phyloP scores from a whole-genome alignment of 1,140 invertebrate species.

The Neodiprion pinetum region DNA sequence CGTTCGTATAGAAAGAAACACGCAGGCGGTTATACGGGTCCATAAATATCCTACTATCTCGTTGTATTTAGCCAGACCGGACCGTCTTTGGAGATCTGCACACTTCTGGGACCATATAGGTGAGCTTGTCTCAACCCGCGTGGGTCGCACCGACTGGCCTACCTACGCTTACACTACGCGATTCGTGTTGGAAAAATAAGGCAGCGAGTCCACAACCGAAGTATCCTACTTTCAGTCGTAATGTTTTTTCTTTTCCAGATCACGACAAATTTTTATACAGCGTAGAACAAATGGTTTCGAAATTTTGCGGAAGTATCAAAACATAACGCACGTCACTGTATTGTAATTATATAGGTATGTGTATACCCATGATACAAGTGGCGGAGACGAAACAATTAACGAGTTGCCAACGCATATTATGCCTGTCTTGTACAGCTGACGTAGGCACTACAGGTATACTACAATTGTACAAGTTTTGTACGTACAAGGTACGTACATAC shows the following conservation, averaged over 20 bases:
- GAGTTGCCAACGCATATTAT: not conserved
- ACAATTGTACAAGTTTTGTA: too few relatives aligned
- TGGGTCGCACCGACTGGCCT: slow-evolving; percentile 23
- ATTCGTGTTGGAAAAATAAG: not conserved
- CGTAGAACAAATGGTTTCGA: too few relatives aligned
- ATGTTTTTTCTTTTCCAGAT: too few relatives aligned
- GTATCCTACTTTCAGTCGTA: too few relatives aligned
- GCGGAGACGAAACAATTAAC: too few relatives aligned
- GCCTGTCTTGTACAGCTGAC: not conserved
- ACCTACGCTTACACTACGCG: not conserved
- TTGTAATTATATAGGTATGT: too few relatives aligned
- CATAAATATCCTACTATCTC: not conserved
- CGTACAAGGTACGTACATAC: too few relatives aligned
- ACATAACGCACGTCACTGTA: too few relatives aligned
- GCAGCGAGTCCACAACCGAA: not conserved
- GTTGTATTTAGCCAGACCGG: not conserved
- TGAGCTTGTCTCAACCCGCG: slow-evolving; percentile 30
- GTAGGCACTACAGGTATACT: too few relatives aligned
- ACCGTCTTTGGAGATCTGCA: slow-evolving; percentile 30
- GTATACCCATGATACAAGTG: too few relatives aligned
- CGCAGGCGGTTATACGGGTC: not conserved
- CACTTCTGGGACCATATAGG: slow-evolving; percentile 29
- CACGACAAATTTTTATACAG: too few relatives aligned
- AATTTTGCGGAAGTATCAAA: too few relatives aligned
- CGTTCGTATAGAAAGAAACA: not conserved